Evolutionary conservation across 2,113 vertebrate genomes (phyloP).

Genomic region (Tichodroma muraria): DNA sequence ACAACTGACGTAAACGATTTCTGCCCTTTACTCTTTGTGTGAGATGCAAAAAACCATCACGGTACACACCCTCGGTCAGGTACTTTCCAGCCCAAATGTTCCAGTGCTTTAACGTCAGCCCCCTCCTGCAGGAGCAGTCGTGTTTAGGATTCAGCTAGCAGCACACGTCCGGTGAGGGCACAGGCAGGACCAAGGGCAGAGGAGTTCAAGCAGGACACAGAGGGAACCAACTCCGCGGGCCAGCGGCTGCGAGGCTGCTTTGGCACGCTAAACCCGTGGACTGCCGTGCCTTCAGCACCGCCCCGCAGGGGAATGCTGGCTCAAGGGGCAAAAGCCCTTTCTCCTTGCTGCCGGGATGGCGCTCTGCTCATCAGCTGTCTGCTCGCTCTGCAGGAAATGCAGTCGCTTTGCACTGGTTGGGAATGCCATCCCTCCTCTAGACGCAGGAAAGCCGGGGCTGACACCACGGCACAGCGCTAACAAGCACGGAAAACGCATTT

Average conservation of each 20-base stretch:
- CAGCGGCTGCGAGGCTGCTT: too few species aligned
- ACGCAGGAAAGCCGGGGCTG: background rate
- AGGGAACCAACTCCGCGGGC: too few species aligned
- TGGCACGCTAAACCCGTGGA: too few species aligned
- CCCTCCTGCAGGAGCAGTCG: background rate
- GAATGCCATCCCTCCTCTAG: too few species aligned
- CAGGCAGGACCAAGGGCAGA: accelerated
- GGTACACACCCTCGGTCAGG: accelerated
- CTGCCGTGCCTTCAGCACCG: too few species aligned
- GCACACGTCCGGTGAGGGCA: accelerated
- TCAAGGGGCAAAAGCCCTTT: too few species aligned
- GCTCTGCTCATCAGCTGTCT: too few species aligned
- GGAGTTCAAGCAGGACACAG: background rate
- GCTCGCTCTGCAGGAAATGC: too few species aligned
- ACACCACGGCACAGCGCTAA: accelerated
- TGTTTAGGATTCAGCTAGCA: accelerated
- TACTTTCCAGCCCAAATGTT: accelerated
- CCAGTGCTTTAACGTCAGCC: accelerated
- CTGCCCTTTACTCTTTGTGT: too few species aligned
- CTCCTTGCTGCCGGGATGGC: too few species aligned
- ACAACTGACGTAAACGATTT: accelerated
- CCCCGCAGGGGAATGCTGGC: too few species aligned
- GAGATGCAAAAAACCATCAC: accelerated
- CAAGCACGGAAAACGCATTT: background rate
- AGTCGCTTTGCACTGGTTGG: too few species aligned